Conservation (phyloP, 2,888 invertebrate species). For the Sinohyriopsis cumingii region DNA sequence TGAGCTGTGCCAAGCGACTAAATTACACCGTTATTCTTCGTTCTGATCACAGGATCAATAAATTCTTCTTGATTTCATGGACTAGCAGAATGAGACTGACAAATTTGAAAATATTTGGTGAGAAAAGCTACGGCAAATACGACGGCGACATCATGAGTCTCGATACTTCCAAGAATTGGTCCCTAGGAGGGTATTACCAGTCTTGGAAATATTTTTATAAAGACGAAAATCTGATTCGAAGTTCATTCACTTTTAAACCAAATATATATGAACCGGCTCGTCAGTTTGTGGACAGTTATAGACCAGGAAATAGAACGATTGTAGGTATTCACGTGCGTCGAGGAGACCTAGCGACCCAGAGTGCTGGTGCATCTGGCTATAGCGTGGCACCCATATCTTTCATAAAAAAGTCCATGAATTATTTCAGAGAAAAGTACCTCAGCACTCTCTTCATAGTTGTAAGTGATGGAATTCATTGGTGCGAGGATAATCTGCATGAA, state of each 20-base stretch:
- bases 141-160: conserved; percentile 19
- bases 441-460: conserved; percentile 43
- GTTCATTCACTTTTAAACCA: conserved; percentile 37
- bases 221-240: conserved; percentile 18
- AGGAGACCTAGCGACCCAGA: conserved; percentile 34
- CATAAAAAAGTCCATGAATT: conserved; percentile 38
- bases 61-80: conserved; percentile 34
- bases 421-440: conserved; percentile 32
- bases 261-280: conserved; percentile 20
- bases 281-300: conserved; percentile 13
- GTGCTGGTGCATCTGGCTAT: conserved; percentile 35
- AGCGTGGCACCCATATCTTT: conserved; percentile 38
- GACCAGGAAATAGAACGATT: conserved; percentile 13
- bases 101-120: conserved; percentile 18
- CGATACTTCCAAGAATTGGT: conserved; percentile 35
- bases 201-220: conserved; percentile 52
- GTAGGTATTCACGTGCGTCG: conserved; percentile 50
- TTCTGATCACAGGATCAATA: conserved; percentile 16
- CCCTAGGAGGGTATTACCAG: conserved; percentile 49
- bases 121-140: conserved; percentile 29
- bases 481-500: conserved; percentile 19
- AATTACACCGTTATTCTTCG: conserved; percentile 37
- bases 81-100: conserved; percentile 8
- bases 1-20: conserved; percentile 37
- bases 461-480: conserved; percentile 49